A percentile compares a stretch with the other conserved stretches of the same genome.
Evolutionary conservation across 2,113 vertebrate genomes (phyloP).

Genomic region (Ploceus nigricollis): DNA sequence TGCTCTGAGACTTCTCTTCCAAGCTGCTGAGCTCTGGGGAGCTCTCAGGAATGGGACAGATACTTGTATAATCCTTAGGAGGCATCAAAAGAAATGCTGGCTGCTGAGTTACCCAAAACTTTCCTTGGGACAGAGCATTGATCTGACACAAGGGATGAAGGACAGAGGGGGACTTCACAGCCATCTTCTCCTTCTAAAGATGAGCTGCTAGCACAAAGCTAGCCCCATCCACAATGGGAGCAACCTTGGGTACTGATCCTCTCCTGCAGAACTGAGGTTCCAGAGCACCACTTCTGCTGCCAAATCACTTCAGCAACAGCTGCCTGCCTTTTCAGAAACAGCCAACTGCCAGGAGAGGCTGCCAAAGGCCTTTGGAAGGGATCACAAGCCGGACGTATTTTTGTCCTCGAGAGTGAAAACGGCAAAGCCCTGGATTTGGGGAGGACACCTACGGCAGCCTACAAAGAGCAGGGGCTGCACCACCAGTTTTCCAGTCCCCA

Average conservation of each 20-base stretch:
- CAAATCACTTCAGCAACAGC: constrained; percentile 25
- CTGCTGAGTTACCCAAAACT: background rate
- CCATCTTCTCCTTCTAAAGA: background rate
- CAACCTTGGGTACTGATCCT: background rate
- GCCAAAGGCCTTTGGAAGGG: constrained; percentile 37
- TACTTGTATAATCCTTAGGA: background rate
- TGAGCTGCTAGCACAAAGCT: background rate
- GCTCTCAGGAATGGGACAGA: background rate
- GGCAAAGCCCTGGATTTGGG: background rate
- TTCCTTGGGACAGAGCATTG: background rate
- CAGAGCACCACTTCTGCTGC: background rate
- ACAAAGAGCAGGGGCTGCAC: background rate
- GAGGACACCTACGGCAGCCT: background rate
- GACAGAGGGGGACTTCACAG: background rate
- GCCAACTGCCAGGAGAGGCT: constrained; percentile 39
- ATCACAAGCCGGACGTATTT: background rate
- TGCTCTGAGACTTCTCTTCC: background rate
- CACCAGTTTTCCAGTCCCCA: background rate
- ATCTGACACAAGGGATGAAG: background rate
- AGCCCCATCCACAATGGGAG: background rate
- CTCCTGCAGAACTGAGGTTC: background rate
- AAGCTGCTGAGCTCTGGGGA: background rate
- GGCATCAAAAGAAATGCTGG: background rate
- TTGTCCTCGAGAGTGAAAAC: background rate
- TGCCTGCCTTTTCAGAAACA: constrained; percentile 5